phyloP scores from a whole-genome alignment of 92 coral and sea anemone species.

The Phenganax marumi region DNA sequence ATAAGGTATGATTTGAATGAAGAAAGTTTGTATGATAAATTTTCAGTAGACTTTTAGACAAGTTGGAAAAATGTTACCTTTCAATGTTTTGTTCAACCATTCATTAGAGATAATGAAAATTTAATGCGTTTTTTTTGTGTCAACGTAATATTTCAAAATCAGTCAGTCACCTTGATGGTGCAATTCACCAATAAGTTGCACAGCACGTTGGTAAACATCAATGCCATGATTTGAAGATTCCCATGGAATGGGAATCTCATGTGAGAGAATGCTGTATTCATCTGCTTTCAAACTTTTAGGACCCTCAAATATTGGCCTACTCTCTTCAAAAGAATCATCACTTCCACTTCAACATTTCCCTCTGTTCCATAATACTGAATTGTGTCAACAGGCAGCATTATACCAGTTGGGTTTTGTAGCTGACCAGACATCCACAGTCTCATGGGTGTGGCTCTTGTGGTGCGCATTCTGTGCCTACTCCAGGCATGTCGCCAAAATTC shows the following conservation, averaged over 20 bases:
- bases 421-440: constrained; percentile 66
- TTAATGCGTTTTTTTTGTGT: neutral
- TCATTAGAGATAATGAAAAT: neutral
- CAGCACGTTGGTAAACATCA: constrained; percentile 20
- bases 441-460: constrained; percentile 60
- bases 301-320: constrained; percentile 60
- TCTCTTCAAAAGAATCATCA: constrained; percentile 51
- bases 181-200: neutral
- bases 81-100: too few relatives aligned
- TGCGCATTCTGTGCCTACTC: constrained; percentile 55
- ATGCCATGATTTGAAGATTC: constrained; percentile 61
- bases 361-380: constrained; percentile 56
- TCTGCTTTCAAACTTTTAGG: constrained; percentile 45
- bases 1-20: too few relatives aligned
- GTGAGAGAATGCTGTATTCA: constrained; percentile 43
- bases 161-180: neutral
- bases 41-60: too few relatives aligned
- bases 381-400: constrained; percentile 34
- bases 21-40: too few relatives aligned
- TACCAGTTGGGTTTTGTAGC: constrained; percentile 62
- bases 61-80: too few relatives aligned
- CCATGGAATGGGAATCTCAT: constrained; percentile 49
- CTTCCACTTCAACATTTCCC: constrained; percentile 43
- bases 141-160: neutral
- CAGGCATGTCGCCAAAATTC: constrained; percentile 57